Percentiles rank a stretch among this genome's conserved stretches.
Evolutionary conservation across 2,113 vertebrate species (phyloP).

Genomic region (Pomatostomus ruficeps): DNA sequence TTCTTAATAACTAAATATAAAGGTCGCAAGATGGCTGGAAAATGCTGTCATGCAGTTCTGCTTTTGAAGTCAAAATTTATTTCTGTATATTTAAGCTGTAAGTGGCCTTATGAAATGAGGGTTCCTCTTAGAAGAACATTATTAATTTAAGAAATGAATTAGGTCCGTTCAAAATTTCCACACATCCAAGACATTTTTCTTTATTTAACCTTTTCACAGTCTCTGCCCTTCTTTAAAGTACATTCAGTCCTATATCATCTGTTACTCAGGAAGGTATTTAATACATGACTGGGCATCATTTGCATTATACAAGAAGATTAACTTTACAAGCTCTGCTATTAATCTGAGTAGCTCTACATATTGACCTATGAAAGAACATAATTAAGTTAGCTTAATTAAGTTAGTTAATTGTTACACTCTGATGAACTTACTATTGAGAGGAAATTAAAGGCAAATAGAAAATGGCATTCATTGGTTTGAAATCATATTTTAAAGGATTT

Average conservation of each 20-base stretch:
- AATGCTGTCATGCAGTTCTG: slow-evolving; percentile 8
- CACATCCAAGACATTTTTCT: slow-evolving; percentile 53
- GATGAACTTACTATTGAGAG: slow-evolving; percentile 76
- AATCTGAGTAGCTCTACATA: slow-evolving; percentile 79
- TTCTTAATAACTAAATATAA: slow-evolving; percentile 34
- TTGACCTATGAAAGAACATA: slow-evolving; percentile 83
- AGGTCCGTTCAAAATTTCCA: slow-evolving; percentile 38
- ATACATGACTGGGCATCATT: slow-evolving; percentile 73
- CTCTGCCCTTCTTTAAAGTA: slow-evolving; percentile 61
- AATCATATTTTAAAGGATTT: slow-evolving; percentile 71
- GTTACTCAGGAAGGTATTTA: slow-evolving; percentile 64
- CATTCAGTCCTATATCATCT: slow-evolving; percentile 51
- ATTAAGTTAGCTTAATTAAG: slow-evolving; percentile 90
- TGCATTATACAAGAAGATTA: slow-evolving; percentile 77
- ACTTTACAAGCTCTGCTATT: slow-evolving; percentile 79
- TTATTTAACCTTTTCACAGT: slow-evolving; percentile 64
- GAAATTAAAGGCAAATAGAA: slow-evolving; percentile 86
- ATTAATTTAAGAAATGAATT: slow-evolving; percentile 56
- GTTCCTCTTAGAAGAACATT: neutral
- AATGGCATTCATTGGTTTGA: slow-evolving; percentile 77
- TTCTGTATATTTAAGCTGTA: slow-evolving; percentile 42
- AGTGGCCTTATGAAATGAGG: slow-evolving; percentile 30
- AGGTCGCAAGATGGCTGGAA: neutral
- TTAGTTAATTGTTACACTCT: slow-evolving; percentile 86
- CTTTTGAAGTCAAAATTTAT: slow-evolving; percentile 41